phyloP scores from a whole-genome alignment of 1,140 invertebrate species.

The Bradysia coprophila region DNA sequence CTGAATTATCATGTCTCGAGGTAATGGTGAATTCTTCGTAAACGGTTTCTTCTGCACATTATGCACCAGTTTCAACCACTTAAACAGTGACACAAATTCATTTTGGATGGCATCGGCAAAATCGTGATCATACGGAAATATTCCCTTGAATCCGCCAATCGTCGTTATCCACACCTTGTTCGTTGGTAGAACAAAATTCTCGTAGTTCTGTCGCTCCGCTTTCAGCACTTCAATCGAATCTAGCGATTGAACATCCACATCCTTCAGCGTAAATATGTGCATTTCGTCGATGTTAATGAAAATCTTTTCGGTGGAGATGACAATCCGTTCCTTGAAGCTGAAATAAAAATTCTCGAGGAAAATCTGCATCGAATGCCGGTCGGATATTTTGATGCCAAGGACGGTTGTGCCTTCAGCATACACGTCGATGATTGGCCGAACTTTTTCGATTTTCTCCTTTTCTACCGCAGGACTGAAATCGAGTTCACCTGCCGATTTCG shows the following conservation, averaged over 20 bases:
- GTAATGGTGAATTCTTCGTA: conserved; percentile 44
- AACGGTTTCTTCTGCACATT: conserved; percentile 48
- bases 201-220: conserved; percentile 48
- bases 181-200: conserved; percentile 44
- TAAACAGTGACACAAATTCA: conserved; percentile 74
- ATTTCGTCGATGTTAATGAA: conserved; percentile 49
- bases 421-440: conserved; percentile 15
- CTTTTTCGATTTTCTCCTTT: conserved; percentile 8
- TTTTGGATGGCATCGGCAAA: conserved; percentile 87
- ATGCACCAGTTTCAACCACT: conserved; percentile 79
- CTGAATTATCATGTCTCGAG: conserved; percentile 75
- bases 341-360: conserved; percentile 24
- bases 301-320: conserved; percentile 19
- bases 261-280: conserved; percentile 56
- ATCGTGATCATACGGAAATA: conserved; percentile 84
- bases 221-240: conserved; percentile 38
- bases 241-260: conserved; percentile 36
- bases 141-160: conserved; percentile 46
- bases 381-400: conserved; percentile 35
- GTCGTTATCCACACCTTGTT: conserved; percentile 54
- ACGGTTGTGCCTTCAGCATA: conserved; percentile 33
- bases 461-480: not conserved
- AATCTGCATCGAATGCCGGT: conserved; percentile 37
- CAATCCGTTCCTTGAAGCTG: conserved; percentile 14
- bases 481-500: conserved; percentile 7